A percentile compares a stretch with the other conserved stretches of the same genome.
These are phyloP conservation scores for Creontiades dilutus DNA, from an alignment of 2,888 invertebrate genomes.

Conservation along the genomic window DNA sequence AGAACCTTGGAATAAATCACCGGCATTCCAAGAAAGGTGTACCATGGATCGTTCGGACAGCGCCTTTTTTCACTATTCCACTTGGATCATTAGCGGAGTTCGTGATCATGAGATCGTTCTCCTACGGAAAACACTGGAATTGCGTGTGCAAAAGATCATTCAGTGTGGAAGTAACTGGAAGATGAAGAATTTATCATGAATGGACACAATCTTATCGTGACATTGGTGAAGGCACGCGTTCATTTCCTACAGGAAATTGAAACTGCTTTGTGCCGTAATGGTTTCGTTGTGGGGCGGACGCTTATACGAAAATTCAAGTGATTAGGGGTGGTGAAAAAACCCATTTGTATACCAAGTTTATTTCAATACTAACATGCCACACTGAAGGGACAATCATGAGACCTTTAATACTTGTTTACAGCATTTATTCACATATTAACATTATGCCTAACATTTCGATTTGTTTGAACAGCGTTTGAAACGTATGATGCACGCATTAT, in stretches of 20 bases:
- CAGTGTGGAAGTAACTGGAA: not conserved
- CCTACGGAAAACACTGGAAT: not conserved
- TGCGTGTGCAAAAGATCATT: not conserved
- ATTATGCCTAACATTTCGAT: no score
- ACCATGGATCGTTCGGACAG: not conserved
- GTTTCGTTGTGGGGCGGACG: no score
- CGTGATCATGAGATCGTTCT: not conserved
- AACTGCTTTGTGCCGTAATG: not conserved
- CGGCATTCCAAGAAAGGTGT: not conserved
- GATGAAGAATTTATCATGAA: not conserved
- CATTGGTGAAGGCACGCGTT: not conserved
- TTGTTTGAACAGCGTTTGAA: no score
- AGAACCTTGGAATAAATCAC: conserved; percentile 3
- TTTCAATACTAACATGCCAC: no score
- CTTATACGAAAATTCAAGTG: no score
- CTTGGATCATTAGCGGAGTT: conserved; percentile 2
- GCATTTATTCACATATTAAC: no score
- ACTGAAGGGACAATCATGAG: no score
- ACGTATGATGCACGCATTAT: no score
- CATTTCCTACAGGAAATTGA: not conserved
- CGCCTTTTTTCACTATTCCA: not conserved
- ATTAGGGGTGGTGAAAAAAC: no score
- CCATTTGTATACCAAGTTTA: no score
- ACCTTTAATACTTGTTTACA: no score
- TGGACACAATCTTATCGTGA: not conserved